phyloP scores from a whole-genome alignment of 2,797 vertebrate species.

The Chloroceryle inda region DNA sequence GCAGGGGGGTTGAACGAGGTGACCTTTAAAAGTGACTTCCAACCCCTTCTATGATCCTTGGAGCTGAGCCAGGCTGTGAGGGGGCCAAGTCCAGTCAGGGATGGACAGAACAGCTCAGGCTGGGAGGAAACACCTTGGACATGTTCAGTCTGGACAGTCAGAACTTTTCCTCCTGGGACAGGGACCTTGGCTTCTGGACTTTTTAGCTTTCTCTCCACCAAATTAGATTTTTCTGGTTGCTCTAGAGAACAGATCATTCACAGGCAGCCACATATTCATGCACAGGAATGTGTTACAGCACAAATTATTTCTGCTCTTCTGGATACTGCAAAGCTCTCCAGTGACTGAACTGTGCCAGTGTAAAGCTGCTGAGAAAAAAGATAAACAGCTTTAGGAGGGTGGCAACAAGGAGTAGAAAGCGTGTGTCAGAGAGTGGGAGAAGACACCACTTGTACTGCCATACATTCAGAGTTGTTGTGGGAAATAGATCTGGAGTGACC shows the following conservation, averaged over 20 bases:
- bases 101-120: background rate
- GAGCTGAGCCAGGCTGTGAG: background rate
- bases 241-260: background rate
- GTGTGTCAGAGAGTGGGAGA: background rate
- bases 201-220: background rate
- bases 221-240: background rate
- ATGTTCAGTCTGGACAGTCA: background rate
- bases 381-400: background rate
- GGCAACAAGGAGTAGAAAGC: background rate
- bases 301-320: background rate
- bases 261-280: background rate
- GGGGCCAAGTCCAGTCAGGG: background rate
- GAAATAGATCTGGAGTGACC: background rate
- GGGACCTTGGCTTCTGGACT: background rate
- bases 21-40: background rate
- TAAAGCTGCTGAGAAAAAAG: slow-evolving; percentile 6
- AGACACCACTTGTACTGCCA: background rate
- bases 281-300: background rate
- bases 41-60: background rate
- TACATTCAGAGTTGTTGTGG: background rate
- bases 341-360: background rate
- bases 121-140: background rate
- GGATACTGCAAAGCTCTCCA: background rate
- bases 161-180: background rate
- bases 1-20: background rate